These are phyloP conservation scores for Zaprionus taronus DNA, from an alignment of 1,140 invertebrate genomes.

Conservation along the genomic window DNA sequence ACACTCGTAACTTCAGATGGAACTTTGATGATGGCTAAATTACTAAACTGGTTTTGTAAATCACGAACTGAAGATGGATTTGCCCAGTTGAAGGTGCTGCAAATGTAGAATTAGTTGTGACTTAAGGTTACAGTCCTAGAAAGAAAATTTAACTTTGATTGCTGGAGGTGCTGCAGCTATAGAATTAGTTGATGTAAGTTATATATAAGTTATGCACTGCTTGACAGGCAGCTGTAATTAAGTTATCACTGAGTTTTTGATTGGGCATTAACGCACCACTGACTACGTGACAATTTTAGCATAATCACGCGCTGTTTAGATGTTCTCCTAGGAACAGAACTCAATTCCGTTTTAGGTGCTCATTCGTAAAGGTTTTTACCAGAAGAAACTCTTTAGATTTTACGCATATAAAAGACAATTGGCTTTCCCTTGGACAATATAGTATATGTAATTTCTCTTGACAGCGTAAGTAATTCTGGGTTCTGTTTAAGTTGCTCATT, in stretches of 20 bases:
- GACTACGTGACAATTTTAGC: neutral
- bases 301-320: neutral
- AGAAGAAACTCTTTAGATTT: too few species aligned
- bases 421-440: too few species aligned
- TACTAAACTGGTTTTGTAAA: constrained; percentile 43
- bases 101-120: neutral
- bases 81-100: constrained; percentile 2
- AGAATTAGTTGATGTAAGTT: neutral
- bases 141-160: too few species aligned
- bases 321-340: neutral
- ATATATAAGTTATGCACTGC: neutral
- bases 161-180: neutral
- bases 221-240: neutral
- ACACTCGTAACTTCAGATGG: constrained; percentile 4
- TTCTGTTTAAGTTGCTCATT: too few species aligned
- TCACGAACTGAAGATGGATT: neutral
- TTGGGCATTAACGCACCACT: neutral
- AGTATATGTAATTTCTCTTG: too few species aligned
- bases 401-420: too few species aligned
- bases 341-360: neutral
- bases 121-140: neutral
- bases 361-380: neutral
- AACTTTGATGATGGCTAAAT: constrained; percentile 50
- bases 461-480: neutral
- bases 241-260: neutral